Evolutionary conservation across 2,113 vertebrate species (phyloP).

Genomic region (Cichladusa arquata): DNA sequence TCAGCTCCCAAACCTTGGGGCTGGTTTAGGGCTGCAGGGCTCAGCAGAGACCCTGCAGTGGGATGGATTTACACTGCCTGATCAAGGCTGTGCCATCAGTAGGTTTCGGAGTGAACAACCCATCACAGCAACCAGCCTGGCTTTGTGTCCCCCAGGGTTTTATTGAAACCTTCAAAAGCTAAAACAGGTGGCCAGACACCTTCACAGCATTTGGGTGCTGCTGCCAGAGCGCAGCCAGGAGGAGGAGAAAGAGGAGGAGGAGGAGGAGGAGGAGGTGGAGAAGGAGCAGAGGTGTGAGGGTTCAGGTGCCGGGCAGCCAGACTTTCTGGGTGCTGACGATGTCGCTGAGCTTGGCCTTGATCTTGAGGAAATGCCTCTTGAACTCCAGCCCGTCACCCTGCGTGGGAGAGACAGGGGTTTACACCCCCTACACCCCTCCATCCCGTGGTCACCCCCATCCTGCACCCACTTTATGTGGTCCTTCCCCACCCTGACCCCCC

Average conservation of each 20-base stretch:
- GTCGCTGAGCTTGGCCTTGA: constrained; percentile 88
- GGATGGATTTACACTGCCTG: accelerated
- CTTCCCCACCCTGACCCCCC: not conserved
- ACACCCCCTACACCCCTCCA: not conserved
- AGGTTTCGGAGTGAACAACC: not conserved
- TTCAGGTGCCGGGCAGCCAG: constrained; percentile 77
- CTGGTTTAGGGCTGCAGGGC: not conserved
- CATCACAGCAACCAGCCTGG: accelerated
- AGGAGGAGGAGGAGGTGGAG: not conserved
- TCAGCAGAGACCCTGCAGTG: accelerated
- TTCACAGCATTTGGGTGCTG: accelerated
- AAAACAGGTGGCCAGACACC: not conserved
- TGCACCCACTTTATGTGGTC: accelerated
- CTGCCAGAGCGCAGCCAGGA: not conserved
- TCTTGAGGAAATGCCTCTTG: constrained; percentile 92
- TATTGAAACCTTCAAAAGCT: not conserved
- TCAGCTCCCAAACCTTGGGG: not conserved
- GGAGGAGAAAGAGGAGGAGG: not conserved
- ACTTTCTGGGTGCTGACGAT: constrained; percentile 89
- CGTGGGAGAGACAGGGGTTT: accelerated
- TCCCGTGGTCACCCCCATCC: accelerated
- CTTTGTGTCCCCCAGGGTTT: not conserved
- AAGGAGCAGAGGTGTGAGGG: not conserved
- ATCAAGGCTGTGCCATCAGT: not conserved
- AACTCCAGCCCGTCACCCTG: constrained; percentile 97